phyloP scores from a whole-genome alignment of 2,113 vertebrate species.

The Todiramphus saurophagus region DNA sequence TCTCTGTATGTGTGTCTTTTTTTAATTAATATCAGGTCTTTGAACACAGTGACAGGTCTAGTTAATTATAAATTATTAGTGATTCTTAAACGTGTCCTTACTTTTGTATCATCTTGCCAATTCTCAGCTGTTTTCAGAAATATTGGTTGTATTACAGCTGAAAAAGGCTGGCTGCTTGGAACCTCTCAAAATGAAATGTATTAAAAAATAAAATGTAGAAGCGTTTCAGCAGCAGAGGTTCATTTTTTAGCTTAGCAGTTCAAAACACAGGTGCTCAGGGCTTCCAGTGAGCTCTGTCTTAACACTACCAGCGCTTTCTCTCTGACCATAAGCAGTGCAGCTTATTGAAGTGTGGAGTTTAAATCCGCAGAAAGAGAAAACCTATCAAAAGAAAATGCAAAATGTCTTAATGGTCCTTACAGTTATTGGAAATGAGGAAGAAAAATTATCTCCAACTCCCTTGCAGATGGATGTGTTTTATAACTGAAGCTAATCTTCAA shows the following conservation, averaged over 20 bases:
- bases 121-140: conserved; percentile 4
- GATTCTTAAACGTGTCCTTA: not conserved
- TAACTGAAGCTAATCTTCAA: not conserved
- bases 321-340: not conserved
- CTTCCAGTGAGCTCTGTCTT: not conserved
- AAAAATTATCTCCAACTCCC: not conserved
- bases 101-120: not conserved
- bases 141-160: not conserved
- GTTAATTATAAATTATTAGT: not conserved
- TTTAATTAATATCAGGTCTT: not conserved
- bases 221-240: conserved; percentile 1
- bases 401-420: not conserved
- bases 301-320: not conserved
- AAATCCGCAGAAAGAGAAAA: not conserved
- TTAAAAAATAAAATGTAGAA: not conserved
- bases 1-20: not conserved
- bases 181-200: not conserved
- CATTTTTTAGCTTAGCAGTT: not conserved
- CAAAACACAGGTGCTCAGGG: not conserved
- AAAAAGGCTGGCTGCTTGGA: not conserved
- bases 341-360: not conserved
- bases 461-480: not conserved
- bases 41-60: not conserved
- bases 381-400: not conserved
- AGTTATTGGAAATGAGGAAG: not conserved